Conservation (phyloP, 2,797 vertebrate genomes). For the Coluber constrictor region DNA sequence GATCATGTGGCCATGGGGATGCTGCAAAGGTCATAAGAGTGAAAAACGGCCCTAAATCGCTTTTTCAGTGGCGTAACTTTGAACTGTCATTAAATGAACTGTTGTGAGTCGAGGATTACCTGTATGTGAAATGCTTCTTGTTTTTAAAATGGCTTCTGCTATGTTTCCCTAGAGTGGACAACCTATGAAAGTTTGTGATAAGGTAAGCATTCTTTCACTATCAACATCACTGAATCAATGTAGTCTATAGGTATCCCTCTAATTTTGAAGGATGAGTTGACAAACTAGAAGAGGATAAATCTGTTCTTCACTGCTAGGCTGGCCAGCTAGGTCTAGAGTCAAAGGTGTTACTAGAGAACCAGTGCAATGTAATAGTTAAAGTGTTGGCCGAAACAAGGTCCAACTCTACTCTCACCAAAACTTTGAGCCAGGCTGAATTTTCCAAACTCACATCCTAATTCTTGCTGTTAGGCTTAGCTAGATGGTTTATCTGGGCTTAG, state of each 20-base stretch:
- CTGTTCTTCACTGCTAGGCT: neutral
- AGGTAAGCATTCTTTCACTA: conserved; percentile 4
- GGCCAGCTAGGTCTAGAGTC: neutral
- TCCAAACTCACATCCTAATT: neutral
- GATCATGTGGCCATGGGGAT: neutral
- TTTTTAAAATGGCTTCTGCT: neutral
- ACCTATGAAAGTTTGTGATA: conserved; percentile 9
- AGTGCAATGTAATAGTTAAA: neutral
- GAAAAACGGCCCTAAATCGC: neutral
- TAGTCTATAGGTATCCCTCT: neutral
- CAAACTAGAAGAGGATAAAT: neutral
- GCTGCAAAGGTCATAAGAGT: neutral
- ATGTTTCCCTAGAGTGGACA: conserved; percentile 3
- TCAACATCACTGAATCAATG: neutral
- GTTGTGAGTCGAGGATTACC: neutral
- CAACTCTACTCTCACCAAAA: neutral
- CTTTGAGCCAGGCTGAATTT: neutral
- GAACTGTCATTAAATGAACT: neutral
- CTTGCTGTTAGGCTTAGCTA: neutral
- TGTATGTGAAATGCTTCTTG: neutral
- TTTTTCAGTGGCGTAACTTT: neutral
- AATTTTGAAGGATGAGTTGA: neutral
- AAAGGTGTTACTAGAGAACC: neutral
- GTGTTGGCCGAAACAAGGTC: neutral
- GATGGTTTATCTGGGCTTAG: neutral